Percentiles rank a stretch among this genome's conserved stretches.
Conservation (phyloP, 2,113 vertebrate genomes). For the Tetrax tetrax region DNA sequence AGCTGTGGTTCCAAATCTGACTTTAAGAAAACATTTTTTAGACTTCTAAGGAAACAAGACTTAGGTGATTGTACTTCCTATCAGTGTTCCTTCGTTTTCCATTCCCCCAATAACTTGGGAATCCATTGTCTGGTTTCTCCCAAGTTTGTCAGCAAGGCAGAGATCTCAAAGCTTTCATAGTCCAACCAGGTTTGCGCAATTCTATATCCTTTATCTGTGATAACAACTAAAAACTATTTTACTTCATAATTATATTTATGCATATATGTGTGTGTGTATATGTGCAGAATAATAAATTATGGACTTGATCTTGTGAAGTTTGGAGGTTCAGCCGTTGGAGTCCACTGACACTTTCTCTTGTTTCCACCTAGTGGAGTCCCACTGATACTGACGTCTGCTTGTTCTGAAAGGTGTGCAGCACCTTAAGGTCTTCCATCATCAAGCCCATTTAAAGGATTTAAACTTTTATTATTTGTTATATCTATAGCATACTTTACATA, state of each 20-base stretch:
- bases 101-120: neutral
- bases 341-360: neutral
- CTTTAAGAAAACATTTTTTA: neutral
- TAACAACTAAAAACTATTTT: neutral
- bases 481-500: neutral
- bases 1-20: neutral
- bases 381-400: neutral
- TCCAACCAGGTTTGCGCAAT: neutral
- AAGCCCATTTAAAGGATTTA: neutral
- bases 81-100: neutral
- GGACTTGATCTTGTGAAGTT: neutral
- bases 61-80: neutral
- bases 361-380: neutral
- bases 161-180: neutral
- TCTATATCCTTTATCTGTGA: neutral
- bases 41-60: neutral
- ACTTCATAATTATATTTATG: neutral
- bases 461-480: neutral
- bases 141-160: neutral
- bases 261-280: neutral
- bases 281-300: rapidly evolving
- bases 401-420: neutral
- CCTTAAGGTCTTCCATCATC: neutral
- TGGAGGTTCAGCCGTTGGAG: neutral
- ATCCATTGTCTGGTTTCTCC: neutral